Evolutionary conservation across 2,888 invertebrate species (phyloP).

Genomic region (Merodon equestris): DNA sequence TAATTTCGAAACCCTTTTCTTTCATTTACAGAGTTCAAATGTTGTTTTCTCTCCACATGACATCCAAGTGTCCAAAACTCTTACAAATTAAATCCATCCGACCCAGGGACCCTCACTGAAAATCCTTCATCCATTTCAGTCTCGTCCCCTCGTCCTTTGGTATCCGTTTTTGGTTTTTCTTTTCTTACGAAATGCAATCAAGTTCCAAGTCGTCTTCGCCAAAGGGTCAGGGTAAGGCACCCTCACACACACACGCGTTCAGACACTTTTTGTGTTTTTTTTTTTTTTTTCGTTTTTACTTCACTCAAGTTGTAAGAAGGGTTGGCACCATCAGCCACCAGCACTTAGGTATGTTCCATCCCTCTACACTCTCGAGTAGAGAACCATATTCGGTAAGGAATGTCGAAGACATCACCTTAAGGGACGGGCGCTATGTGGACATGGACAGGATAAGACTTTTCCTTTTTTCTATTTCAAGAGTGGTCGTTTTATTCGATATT

Average conservation of each 20-base stretch:
- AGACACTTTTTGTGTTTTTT: conserved; percentile 36
- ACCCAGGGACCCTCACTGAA: conserved; percentile 42
- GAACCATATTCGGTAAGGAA: conserved; percentile 24
- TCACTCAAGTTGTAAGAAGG: conserved; percentile 17
- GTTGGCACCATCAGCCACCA: conserved; percentile 40
- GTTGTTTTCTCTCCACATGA: conserved; percentile 48
- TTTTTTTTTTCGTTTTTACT: background rate
- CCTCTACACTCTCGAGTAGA: conserved; percentile 15
- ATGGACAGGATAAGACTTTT: conserved; percentile 52
- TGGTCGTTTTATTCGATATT: conserved; percentile 50
- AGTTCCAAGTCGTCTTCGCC: conserved; percentile 27
- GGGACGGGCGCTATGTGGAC: conserved; percentile 54
- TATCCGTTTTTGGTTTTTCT: conserved; percentile 3
- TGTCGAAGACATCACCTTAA: conserved; percentile 65
- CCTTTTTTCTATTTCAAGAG: conserved; percentile 48
- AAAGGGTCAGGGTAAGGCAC: conserved; percentile 27
- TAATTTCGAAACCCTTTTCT: conserved; percentile 24
- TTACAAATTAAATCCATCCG: conserved; percentile 67
- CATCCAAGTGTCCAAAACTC: conserved; percentile 56
- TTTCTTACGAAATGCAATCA: conserved; percentile 61
- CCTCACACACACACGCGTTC: conserved; percentile 18
- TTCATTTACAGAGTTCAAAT: conserved; percentile 29
- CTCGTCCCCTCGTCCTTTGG: conserved; percentile 19
- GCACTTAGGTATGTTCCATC: conserved; percentile 1
- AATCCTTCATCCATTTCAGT: conserved; percentile 31